Conservation (phyloP, 2,113 vertebrate species). For the Tetrao urogallus region DNA sequence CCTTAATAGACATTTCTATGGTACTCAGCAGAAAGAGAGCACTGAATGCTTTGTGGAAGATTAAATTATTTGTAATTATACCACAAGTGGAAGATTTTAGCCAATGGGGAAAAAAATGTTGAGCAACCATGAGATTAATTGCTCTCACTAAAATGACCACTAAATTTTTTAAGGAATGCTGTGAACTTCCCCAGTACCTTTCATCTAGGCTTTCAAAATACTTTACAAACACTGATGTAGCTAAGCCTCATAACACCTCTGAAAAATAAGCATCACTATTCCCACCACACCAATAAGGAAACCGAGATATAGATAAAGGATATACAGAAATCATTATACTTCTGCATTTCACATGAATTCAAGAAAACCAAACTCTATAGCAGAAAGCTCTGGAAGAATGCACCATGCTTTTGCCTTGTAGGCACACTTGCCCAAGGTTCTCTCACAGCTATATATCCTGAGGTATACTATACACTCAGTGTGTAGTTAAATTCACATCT, state of each 20-base stretch:
- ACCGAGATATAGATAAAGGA: neutral
- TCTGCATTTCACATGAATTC: conserved; percentile 2
- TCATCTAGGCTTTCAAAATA: conserved; percentile 33
- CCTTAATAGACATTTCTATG: conserved; percentile 69
- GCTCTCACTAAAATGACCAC: neutral
- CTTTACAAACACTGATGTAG: neutral
- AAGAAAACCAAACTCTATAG: neutral
- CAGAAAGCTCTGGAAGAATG: neutral
- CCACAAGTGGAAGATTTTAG: conserved; percentile 66
- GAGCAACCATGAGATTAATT: conserved; percentile 28
- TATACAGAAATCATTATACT: neutral
- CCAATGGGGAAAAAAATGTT: neutral
- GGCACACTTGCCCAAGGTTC: neutral
- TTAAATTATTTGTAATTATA: conserved; percentile 57
- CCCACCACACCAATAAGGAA: neutral
- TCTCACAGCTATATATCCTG: neutral
- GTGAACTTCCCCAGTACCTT: conserved; percentile 23
- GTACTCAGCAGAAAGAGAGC: conserved; percentile 53
- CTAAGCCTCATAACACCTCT: conserved; percentile 16
- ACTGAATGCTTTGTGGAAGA: conserved; percentile 34
- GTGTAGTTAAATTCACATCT: neutral
- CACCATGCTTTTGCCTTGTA: neutral
- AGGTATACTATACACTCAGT: neutral
- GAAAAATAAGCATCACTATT: conserved; percentile 2
- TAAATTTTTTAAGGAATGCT: conserved; percentile 17